These are phyloP conservation scores for Tragelaphus buxtoni DNA, from an alignment of 2,113 vertebrate species.

Conservation along the genomic window DNA sequence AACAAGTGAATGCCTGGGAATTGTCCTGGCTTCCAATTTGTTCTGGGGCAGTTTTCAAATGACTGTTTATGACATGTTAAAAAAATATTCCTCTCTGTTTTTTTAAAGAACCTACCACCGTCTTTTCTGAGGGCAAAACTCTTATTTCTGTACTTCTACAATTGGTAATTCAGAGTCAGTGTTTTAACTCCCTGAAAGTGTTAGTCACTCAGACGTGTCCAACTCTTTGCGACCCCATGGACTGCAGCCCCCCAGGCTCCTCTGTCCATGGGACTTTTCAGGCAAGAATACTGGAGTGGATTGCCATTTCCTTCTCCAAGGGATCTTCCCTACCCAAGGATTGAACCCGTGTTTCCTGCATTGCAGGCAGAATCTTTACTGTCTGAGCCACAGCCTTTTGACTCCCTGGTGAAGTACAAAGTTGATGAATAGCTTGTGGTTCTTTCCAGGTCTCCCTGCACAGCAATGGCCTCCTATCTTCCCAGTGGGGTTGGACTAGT, in stretches of 20 bases:
- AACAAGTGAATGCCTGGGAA: neutral
- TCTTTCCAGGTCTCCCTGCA: neutral
- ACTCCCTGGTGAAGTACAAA: neutral
- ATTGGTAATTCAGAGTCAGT: neutral
- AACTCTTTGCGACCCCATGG: neutral
- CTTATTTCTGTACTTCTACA: neutral
- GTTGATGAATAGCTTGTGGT: neutral
- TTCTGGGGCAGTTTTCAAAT: constrained; percentile 37
- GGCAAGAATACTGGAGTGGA: neutral
- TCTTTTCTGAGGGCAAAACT: neutral
- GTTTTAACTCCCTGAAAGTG: neutral
- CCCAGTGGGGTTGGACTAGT: neutral
- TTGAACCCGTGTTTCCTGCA: neutral
- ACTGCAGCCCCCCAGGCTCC: neutral
- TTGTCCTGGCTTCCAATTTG: constrained; percentile 35
- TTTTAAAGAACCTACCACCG: neutral
- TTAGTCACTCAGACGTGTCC: neutral
- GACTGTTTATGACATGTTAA: constrained; percentile 18
- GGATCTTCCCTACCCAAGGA: neutral
- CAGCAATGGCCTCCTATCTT: neutral
- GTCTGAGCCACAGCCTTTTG: neutral
- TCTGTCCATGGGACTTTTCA: neutral
- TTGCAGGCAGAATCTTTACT: neutral
- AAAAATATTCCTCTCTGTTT: neutral
- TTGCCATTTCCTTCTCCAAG: neutral